Conservation (phyloP, 2,888 invertebrate genomes). For the Calameuta filiformis region DNA sequence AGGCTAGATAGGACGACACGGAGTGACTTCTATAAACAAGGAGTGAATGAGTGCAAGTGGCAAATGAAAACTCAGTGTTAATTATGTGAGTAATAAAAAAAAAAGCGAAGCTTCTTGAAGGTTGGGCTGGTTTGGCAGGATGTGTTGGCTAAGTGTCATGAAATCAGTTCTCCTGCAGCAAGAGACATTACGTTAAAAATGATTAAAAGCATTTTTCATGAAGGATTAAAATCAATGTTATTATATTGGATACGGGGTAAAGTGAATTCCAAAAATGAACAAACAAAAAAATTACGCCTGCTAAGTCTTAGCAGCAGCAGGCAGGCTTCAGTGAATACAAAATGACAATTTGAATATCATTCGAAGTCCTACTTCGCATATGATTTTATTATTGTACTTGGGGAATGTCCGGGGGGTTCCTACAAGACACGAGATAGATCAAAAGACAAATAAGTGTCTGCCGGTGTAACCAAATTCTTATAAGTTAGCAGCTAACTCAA, state of each 20-base stretch:
- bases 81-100: slow-evolving; percentile 48
- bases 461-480: not conserved
- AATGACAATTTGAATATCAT: not conserved
- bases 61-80: slow-evolving; percentile 40
- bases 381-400: not conserved
- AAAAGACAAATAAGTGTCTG: not conserved
- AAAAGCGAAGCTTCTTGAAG: slow-evolving; percentile 54
- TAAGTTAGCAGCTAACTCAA: not conserved
- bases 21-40: not conserved
- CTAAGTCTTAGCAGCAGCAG: slow-evolving; percentile 43
- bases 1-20: not conserved
- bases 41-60: not conserved
- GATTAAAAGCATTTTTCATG: slow-evolving; percentile 16
- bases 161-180: slow-evolving; percentile 7
- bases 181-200: slow-evolving; percentile 20
- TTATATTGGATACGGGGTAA: not conserved
- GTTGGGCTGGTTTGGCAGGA: slow-evolving; percentile 41
- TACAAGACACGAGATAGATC: not conserved
- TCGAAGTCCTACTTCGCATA: not conserved
- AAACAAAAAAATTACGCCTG: slow-evolving; percentile 4
- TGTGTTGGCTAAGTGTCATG: slow-evolving; percentile 61
- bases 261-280: not conserved
- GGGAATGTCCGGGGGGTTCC: not conserved
- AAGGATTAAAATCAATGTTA: not conserved
- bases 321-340: slow-evolving; percentile 35